These are phyloP conservation scores for Rotaria macrura DNA, from an alignment of 2,888 invertebrate genomes.

Conservation along the genomic window DNA sequence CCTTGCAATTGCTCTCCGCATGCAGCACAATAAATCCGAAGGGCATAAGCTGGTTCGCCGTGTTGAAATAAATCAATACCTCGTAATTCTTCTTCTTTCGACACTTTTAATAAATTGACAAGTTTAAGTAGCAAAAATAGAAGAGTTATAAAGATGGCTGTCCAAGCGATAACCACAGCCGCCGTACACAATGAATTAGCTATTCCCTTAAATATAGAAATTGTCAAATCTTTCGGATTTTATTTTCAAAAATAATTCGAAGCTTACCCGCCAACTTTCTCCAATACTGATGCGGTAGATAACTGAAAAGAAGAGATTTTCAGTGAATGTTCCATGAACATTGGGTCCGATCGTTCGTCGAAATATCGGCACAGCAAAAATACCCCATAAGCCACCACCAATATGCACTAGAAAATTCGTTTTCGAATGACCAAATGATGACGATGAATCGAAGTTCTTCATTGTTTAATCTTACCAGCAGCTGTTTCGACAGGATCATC, in stretches of 20 bases:
- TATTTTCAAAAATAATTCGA: too few relatives aligned
- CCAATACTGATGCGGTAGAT: neutral
- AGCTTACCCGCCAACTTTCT: neutral
- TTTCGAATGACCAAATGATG: too few relatives aligned
- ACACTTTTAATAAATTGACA: neutral
- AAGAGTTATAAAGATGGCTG: neutral
- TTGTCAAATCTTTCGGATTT: neutral
- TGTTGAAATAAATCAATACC: slow-evolving; percentile 22
- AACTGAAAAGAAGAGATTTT: neutral
- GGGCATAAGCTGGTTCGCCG: slow-evolving; percentile 20
- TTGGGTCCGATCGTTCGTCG: neutral
- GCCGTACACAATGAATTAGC: slow-evolving; percentile 18
- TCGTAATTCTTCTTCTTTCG: slow-evolving; percentile 14
- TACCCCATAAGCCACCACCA: slow-evolving; percentile 18
- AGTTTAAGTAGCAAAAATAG: slow-evolving; percentile 9
- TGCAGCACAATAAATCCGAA: slow-evolving; percentile 20
- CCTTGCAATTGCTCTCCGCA: slow-evolving; percentile 23
- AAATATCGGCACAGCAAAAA: slow-evolving; percentile 19
- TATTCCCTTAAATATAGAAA: too few relatives aligned
- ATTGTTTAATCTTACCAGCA: neutral
- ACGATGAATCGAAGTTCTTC: too few relatives aligned
- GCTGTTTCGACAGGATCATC: slow-evolving; percentile 24
- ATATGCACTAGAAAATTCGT: neutral
- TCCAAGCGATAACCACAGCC: neutral
- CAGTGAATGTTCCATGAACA: neutral